Percentiles rank a stretch among this genome's conserved stretches.
Evolutionary conservation across 2,888 invertebrate genomes (phyloP).

Genomic region (Linnaemya vulpina): DNA sequence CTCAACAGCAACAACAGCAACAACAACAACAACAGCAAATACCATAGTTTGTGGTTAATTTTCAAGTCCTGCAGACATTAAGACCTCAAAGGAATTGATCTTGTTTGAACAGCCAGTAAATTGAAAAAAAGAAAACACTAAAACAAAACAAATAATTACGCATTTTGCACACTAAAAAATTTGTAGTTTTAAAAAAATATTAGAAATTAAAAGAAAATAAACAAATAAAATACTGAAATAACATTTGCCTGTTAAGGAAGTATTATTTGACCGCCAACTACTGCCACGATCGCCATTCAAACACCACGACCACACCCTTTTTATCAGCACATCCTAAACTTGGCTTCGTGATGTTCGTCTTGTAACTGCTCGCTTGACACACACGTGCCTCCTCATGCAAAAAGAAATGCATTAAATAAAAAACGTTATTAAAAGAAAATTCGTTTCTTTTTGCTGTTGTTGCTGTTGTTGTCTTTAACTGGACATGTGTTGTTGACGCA

Average conservation of each 20-base stretch:
- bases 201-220: background rate
- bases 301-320: constrained; percentile 60
- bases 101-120: constrained; percentile 13
- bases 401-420: constrained; percentile 50
- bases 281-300: constrained; percentile 43
- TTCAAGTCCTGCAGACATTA: background rate
- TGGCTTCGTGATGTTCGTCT: constrained; percentile 13
- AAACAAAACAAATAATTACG: constrained; percentile 7
- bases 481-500: constrained; percentile 28
- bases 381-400: constrained; percentile 67
- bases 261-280: constrained; percentile 42
- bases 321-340: constrained; percentile 63
- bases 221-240: background rate
- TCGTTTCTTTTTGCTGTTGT: background rate
- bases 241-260: constrained; percentile 39
- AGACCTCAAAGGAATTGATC: constrained; percentile 4
- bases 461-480: background rate
- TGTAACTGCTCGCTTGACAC: constrained; percentile 36
- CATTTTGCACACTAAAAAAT: constrained; percentile 49
- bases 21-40: background rate
- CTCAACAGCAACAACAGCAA: background rate
- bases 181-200: background rate
- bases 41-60: background rate
- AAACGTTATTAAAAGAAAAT: constrained; percentile 42
- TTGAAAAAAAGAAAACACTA: background rate